These are phyloP conservation scores for Rafetus swinhoei DNA, from an alignment of 2,113 vertebrate genomes.

Conservation along the genomic window DNA sequence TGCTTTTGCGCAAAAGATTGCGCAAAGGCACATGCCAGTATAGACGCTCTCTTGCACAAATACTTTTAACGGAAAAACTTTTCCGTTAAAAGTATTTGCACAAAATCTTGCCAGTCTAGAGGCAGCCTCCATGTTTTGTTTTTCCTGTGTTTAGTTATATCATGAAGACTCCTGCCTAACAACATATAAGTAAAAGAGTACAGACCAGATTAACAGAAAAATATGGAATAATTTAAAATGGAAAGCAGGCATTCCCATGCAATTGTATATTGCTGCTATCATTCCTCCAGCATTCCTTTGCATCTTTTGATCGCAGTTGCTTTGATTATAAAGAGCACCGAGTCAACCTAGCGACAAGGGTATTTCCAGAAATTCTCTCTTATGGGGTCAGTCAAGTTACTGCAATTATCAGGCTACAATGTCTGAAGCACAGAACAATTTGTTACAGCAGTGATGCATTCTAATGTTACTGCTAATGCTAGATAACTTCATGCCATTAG, in stretches of 20 bases:
- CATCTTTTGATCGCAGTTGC: not conserved
- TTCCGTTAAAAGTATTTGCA: too few relatives aligned
- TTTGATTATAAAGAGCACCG: not conserved
- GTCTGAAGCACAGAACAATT: not conserved
- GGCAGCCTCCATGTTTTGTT: not conserved
- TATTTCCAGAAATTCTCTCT: not conserved
- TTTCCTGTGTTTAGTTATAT: not conserved
- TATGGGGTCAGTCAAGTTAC: too few relatives aligned
- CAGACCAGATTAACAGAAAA: not conserved
- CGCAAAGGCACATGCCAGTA: too few relatives aligned
- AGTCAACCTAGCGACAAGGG: not conserved
- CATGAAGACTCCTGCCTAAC: not conserved
- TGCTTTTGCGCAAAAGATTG: too few relatives aligned
- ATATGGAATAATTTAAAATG: not conserved
- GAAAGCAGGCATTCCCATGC: not conserved
- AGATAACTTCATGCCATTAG: not conserved
- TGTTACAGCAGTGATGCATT: not conserved
- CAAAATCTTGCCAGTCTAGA: too few relatives aligned
- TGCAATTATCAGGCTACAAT: not conserved
- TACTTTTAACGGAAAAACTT: too few relatives aligned
- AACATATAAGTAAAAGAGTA: not conserved
- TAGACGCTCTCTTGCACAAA: too few relatives aligned
- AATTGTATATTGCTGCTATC: not conserved
- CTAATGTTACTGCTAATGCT: not conserved
- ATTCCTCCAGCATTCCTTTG: not conserved